These are phyloP conservation scores for Acleris cristana DNA, from an alignment of 2,888 invertebrate genomes.

Conservation along the genomic window DNA sequence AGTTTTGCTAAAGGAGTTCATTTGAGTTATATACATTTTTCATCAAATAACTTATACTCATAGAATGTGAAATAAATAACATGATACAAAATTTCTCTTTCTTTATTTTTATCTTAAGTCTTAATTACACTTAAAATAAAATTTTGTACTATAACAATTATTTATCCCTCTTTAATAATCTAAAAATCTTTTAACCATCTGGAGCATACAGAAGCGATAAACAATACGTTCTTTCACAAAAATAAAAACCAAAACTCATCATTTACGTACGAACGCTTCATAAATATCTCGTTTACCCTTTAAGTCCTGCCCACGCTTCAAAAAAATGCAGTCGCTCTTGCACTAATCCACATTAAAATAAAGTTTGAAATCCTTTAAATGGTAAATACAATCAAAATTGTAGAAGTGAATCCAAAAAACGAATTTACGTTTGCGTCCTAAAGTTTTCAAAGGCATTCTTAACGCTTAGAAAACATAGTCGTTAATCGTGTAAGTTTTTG, in stretches of 20 bases:
- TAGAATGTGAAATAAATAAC: too few relatives aligned
- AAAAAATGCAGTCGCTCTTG: constrained; percentile 37
- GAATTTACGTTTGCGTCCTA: constrained; percentile 44
- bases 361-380: constrained; percentile 67
- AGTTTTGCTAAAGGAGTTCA: too few relatives aligned
- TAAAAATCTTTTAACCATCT: constrained; percentile 36
- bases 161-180: not conserved
- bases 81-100: too few relatives aligned
- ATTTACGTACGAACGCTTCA: constrained; percentile 71
- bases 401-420: constrained; percentile 58
- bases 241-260: constrained; percentile 44
- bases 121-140: too few relatives aligned
- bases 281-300: constrained; percentile 59
- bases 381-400: constrained; percentile 53
- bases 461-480: constrained; percentile 42
- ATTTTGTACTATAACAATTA: too few relatives aligned
- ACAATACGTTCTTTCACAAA: constrained; percentile 51
- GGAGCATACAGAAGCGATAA: constrained; percentile 48
- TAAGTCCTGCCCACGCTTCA: constrained; percentile 54
- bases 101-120: too few relatives aligned
- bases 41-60: too few relatives aligned
- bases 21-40: too few relatives aligned
- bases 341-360: constrained; percentile 55
- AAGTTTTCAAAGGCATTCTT: constrained; percentile 41
- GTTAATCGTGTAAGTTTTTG: constrained; percentile 36